Evolutionary conservation across 2,797 vertebrate species (phyloP), one percentile per base, ranked within the genome.

Genomic region (Galaxias olidus): DNA sequence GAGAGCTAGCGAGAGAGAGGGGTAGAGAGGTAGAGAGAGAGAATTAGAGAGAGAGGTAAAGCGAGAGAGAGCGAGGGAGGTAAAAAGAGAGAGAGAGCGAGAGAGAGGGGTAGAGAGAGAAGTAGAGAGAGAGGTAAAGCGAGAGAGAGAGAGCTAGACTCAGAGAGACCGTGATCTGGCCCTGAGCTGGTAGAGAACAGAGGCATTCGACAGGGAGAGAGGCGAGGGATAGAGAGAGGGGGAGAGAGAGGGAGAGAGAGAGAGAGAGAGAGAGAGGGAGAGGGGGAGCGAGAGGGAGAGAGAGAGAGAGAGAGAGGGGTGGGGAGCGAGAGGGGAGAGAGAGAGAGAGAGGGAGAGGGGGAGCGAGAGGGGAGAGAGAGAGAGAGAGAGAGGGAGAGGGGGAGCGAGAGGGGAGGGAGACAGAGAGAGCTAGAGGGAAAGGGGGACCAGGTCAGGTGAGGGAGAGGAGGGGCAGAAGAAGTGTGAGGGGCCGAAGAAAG

Each of bases 401-500:
- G 62, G 45, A 12, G 53, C 56, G 52, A 15, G 30, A 57, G 59
- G 20, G 15, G 54, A 5, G 13, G 58, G 46, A 40, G 49, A 53
- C 14, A 65, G 56, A 59, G 40, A 48, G 19, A 44, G 47, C 56
- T 19, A 65, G 40, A 66, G 44, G 65, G 53, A 63, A 41, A 59
- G 42, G 56, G 51, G 51, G 44, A 50, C 15, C n/a, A n/a, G n/a
- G n/a, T n/a, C n/a, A n/a, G n/a, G n/a, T n/a, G n/a, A 47, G 40
- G 42, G 18, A 15, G 52, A 19, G 43, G 69, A 44, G 18, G 57
- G 52, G 17, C 8, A 55, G 41, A 47, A 58, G 42, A 51, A 58
- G 48, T 45, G 18, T 45, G 15, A 4, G 43, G 10, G 48, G 20
- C n/a, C 46, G 15, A 43, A 46, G 55, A 41, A 14, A 41, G 15